These are phyloP conservation scores for Megamerina dolium DNA, from an alignment of 2,888 invertebrate species.

Conservation along the genomic window DNA sequence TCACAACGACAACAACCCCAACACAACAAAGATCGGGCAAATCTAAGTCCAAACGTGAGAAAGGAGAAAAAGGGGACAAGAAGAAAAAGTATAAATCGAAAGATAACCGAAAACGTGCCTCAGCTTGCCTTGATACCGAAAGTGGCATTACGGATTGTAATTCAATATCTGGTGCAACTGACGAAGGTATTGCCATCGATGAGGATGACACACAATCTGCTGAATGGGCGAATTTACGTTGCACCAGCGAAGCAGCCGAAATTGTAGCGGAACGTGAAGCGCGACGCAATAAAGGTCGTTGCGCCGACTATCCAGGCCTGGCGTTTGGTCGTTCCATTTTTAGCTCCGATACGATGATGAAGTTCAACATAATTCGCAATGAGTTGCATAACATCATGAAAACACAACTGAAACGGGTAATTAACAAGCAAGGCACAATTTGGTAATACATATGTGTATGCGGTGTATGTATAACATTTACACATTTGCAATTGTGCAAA, in stretches of 20 bases:
- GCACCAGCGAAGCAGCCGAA: slow-evolving; percentile 84
- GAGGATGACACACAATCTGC: slow-evolving; percentile 73
- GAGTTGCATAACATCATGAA: slow-evolving; percentile 97
- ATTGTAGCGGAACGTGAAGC: slow-evolving; percentile 79
- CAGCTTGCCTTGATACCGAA: slow-evolving; percentile 26
- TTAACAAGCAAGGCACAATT: slow-evolving; percentile 21
- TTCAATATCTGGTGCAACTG: slow-evolving; percentile 31
- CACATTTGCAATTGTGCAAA: too few relatives aligned
- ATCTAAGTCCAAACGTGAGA: slow-evolving; percentile 23
- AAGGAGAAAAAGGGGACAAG: slow-evolving; percentile 14
- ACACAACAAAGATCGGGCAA: slow-evolving; percentile 20
- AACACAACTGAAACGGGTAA: slow-evolving; percentile 93
- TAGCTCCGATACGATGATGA: slow-evolving; percentile 96
- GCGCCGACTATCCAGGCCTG: slow-evolving; percentile 87
- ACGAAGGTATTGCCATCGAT: slow-evolving; percentile 54
- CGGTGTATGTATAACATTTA: too few relatives aligned
- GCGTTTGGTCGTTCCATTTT: slow-evolving; percentile 89
- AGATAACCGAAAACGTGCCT: slow-evolving; percentile 35
- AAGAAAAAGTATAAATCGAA: slow-evolving; percentile 31
- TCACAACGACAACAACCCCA: slow-evolving; percentile 14
- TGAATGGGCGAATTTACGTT: slow-evolving; percentile 77
- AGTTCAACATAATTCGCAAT: slow-evolving; percentile 93
- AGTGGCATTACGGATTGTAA: slow-evolving; percentile 24
- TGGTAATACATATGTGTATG: too few relatives aligned
- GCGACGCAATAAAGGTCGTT: slow-evolving; percentile 66